Evolutionary conservation across 2,113 vertebrate genomes (phyloP).

Genomic region (Aegithalos caudatus): DNA sequence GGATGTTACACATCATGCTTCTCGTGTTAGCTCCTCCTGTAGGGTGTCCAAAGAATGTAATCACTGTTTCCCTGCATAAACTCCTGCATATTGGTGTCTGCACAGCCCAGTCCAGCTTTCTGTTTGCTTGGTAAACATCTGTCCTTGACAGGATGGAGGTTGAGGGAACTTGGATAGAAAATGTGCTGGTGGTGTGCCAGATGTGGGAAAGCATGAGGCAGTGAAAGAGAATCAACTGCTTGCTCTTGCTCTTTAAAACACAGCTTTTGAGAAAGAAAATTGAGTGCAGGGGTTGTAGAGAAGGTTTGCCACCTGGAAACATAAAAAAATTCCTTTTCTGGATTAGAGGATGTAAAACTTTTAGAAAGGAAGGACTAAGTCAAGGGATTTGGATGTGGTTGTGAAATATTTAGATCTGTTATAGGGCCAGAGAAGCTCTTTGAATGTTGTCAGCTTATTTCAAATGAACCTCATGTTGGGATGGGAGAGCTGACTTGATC

Average conservation of each 20-base stretch:
- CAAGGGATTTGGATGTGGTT: not conserved
- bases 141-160: not conserved
- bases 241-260: not conserved
- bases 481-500: not conserved
- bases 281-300: not conserved
- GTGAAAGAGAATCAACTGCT: not conserved
- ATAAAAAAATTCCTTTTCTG: not conserved
- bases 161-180: not conserved
- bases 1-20: not conserved
- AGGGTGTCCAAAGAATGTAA: not conserved
- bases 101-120: not conserved
- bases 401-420: not conserved
- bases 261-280: not conserved
- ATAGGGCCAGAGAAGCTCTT: not conserved
- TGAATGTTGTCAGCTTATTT: not conserved
- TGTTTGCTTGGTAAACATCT: conserved; percentile 14
- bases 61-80: not conserved
- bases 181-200: not conserved
- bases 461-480: not conserved
- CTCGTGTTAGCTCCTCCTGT: not conserved
- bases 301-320: not conserved
- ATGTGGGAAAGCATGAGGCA: not conserved
- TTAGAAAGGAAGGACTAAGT: not conserved
- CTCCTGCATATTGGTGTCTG: not conserved
- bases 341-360: not conserved